phyloP scores from a whole-genome alignment of 2,888 invertebrate genomes.

The Lasioglossum oenotherae region DNA sequence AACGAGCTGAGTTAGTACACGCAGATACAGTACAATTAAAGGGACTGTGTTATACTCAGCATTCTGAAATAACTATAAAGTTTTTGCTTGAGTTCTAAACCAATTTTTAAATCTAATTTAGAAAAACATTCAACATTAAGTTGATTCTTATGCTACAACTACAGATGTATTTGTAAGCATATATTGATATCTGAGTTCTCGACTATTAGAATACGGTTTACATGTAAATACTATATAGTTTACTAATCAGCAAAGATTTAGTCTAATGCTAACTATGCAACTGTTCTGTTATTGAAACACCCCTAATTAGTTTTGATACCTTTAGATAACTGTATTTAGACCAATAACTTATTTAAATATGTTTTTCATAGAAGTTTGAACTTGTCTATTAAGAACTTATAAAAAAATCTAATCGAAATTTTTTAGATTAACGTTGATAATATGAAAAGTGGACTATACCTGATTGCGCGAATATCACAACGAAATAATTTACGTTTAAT shows the following conservation, averaged over 20 bases:
- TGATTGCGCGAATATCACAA: neutral
- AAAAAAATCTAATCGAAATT: neutral
- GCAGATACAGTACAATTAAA: neutral
- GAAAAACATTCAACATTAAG: neutral
- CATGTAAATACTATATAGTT: neutral
- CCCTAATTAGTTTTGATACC: neutral
- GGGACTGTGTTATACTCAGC: neutral
- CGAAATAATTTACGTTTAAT: neutral
- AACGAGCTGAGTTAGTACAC: neutral
- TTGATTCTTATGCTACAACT: neutral
- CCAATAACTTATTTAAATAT: neutral
- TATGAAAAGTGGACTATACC: conserved; percentile 5
- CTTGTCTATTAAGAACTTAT: neutral
- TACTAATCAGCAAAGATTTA: neutral
- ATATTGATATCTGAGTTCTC: neutral
- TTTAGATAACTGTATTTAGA: neutral
- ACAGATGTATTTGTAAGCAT: neutral
- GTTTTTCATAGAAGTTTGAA: neutral
- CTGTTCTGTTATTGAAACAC: neutral
- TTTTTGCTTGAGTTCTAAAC: neutral
- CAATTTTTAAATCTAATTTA: neutral
- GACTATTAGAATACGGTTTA: neutral
- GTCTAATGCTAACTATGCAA: neutral
- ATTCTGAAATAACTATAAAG: neutral
- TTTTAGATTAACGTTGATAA: neutral